Conservation (phyloP, 2,888 invertebrate genomes). For the Quadroppia sp. region DNA sequence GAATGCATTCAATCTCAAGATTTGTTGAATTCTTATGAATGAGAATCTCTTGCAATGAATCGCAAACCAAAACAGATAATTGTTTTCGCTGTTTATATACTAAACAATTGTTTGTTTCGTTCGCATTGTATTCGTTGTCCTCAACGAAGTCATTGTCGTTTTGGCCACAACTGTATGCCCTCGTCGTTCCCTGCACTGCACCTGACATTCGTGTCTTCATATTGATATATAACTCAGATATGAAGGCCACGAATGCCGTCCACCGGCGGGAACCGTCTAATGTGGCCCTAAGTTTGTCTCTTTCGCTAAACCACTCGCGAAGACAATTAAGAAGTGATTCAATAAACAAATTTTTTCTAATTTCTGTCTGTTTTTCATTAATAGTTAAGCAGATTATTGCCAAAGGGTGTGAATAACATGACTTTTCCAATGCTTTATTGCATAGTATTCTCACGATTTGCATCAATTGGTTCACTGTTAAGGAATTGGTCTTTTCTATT, state of each 20-base stretch:
- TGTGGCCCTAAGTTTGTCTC: conserved; percentile 61
- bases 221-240: conserved; percentile 77
- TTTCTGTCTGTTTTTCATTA: conserved; percentile 64
- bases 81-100: conserved; percentile 38
- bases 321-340: conserved; percentile 83
- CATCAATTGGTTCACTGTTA: conserved; percentile 71
- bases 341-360: conserved; percentile 63
- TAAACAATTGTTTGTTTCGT: background rate
- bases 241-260: conserved; percentile 78
- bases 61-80: conserved; percentile 74
- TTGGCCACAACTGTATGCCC: background rate
- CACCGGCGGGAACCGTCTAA: conserved; percentile 58
- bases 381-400: conserved; percentile 79
- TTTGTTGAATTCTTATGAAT: conserved; percentile 41
- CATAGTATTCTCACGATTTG: conserved; percentile 76
- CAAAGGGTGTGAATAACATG: conserved; percentile 72
- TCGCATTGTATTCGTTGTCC: conserved; percentile 26
- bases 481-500: conserved; percentile 64
- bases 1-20: conserved; percentile 44
- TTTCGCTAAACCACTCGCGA: conserved; percentile 83
- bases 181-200: background rate
- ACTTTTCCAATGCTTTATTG: conserved; percentile 72
- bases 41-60: conserved; percentile 79
- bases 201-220: conserved; percentile 58
- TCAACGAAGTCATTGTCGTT: conserved; percentile 36